A percentile compares a stretch with the other conserved stretches of the same genome.
These are phyloP conservation scores for Protomyctophum bolini DNA, from an alignment of 2,113 vertebrate species.

Conservation along the genomic window DNA sequence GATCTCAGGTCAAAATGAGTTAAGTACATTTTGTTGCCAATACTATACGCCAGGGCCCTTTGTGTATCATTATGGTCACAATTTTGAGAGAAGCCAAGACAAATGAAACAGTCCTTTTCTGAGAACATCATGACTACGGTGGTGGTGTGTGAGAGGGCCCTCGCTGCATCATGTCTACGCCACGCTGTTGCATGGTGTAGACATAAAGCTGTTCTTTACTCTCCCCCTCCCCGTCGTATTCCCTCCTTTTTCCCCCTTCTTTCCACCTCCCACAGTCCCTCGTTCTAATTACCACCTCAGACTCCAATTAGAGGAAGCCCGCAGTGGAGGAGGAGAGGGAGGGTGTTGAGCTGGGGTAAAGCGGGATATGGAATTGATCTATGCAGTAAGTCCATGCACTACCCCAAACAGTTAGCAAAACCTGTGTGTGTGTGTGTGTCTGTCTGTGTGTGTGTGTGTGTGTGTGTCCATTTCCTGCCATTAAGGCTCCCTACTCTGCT, in stretches of 20 bases:
- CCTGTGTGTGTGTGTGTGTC: background rate
- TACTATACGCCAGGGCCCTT: too few species aligned
- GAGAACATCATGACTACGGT: too few species aligned
- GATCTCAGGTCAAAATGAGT: too few species aligned
- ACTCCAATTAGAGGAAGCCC: slow-evolving; percentile 76
- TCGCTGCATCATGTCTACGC: background rate
- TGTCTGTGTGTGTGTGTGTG: slow-evolving; percentile 7
- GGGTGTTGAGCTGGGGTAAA: slow-evolving; percentile 19
- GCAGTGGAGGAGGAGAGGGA: slow-evolving; percentile 59
- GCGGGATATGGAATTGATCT: too few species aligned
- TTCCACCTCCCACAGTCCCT: slow-evolving; percentile 38
- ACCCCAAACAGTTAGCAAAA: background rate
- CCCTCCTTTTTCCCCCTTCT: slow-evolving; percentile 6
- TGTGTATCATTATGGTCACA: too few species aligned
- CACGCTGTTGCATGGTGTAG: background rate
- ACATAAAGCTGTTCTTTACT: background rate
- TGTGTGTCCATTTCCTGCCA: slow-evolving; percentile 56
- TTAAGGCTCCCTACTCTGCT: slow-evolving; percentile 39
- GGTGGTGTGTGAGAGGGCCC: too few species aligned
- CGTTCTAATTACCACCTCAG: slow-evolving; percentile 78
- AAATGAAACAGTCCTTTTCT: too few species aligned
- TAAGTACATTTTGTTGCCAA: too few species aligned
- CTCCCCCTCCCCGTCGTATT: background rate
- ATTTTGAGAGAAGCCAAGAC: too few species aligned
- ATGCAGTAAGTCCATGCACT: too few species aligned